Evolutionary conservation across 2,797 vertebrate species (phyloP), one percentile per base, ranked within the genome.

Genomic region (Craterocephalus amniculus): DNA sequence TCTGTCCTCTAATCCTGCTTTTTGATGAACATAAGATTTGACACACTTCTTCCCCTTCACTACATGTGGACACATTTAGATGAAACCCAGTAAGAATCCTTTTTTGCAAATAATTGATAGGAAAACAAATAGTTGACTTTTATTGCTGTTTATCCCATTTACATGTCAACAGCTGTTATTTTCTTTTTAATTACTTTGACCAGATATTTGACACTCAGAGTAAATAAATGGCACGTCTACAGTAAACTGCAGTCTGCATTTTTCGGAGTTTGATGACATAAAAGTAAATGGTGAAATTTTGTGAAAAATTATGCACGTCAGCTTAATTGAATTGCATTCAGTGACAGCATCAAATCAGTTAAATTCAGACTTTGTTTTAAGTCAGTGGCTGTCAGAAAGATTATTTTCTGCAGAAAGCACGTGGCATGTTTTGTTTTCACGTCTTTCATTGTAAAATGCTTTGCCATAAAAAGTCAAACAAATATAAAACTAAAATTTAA

Each of bases 241-340:
- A 63, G 57, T 65, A 26, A 45, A 55, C 26, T 1, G 49, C 29
- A 34, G 8, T 4, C 32, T 35, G 24, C 6, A 26, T 76, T 63
- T 14, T 2, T 27, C n/a, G 4, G 34, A 48, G 20, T 64, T 72
- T 34, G 55, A 68, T 31, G 54, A 55, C 43, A 63, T 18, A 45
- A 67, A 74, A 61, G 13, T 18, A 54, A 76, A 72, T 43, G 34
- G 24, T 18, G 20, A 56, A 31, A 58, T 4, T 32, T 0, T 36
- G 35, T 16, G n/a, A 59, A 66, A 31, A 55, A 49, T 7, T 36
- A 32, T 5, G 26, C 26, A 49, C 34, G 18, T 9, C 51, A 71
- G 13, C 34, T 31, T 6, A 14, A 29, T 51, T 63, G 3, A 54
- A 58, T 72, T 49, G 22, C 48, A 24, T 45, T 45, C 40, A 20